Conservation (phyloP, 2,113 vertebrate species). For the Hystrix cristata region DNA sequence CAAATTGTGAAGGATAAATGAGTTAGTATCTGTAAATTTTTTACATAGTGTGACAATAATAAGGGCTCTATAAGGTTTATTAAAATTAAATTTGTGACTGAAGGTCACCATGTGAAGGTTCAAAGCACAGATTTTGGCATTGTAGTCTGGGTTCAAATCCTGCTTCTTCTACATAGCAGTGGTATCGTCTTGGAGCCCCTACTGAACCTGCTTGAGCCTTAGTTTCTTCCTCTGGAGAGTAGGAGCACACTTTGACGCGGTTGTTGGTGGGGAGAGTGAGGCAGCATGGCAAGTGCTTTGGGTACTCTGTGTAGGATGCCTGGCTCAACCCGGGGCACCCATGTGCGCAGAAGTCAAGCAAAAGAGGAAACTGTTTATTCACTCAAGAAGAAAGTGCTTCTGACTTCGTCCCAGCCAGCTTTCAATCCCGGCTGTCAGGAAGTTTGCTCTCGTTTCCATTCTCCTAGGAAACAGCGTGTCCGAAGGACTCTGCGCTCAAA, state of each 20-base stretch:
- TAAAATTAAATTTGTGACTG: not conserved
- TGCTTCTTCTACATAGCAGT: not conserved
- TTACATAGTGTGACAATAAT: not conserved
- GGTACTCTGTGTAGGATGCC: accelerated
- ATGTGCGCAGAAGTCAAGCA: not conserved
- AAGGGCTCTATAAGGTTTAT: not conserved
- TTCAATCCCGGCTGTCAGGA: accelerated
- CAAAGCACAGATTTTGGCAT: not conserved
- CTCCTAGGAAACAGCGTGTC: not conserved
- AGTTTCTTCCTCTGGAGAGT: not conserved
- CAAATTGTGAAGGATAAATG: no score
- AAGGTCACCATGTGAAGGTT: not conserved
- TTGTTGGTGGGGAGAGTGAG: not conserved
- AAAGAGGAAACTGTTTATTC: not conserved
- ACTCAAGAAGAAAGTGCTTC: not conserved
- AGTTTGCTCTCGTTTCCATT: not conserved
- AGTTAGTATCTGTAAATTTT: not conserved
- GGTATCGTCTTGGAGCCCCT: not conserved
- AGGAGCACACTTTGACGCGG: not conserved
- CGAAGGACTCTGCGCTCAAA: not conserved
- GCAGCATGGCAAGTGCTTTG: accelerated
- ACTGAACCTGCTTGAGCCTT: not conserved
- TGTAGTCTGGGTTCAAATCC: not conserved
- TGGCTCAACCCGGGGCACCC: not conserved
- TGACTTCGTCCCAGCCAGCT: accelerated